Base-by-base conservation (phyloP, 2,797 vertebrate genomes). In the Sebastes diaconus region DNA sequence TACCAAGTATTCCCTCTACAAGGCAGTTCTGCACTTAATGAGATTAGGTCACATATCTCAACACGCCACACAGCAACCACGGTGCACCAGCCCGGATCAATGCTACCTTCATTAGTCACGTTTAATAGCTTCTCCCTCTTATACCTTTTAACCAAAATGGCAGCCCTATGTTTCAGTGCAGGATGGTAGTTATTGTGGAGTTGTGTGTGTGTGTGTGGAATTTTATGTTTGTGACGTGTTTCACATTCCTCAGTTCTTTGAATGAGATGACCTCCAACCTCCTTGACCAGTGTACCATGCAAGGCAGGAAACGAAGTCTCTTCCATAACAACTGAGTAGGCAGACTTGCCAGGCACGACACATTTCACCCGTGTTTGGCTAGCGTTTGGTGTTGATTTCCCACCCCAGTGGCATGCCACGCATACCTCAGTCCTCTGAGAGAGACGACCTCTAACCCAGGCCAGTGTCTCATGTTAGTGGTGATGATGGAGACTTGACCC, bases 251-350 rank as follows among this genome's bases (percentile, higher is more conserved):
- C 58, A 8, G 73, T 79, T 65, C 87, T 90, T 91, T 92, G 84
- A 95, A 90, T 79, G 86, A 84, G 87, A 58, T 91, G 90, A 93
- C 94, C 90, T 89, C 88, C 83, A 90, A 88, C 91, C 89, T 85
- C 91, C 88, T 85, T 85, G 90, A 79, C 69, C 86, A 85, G 92
- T 82, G 84, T 90, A 81, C 81, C 87, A 75, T 91, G 84, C 76
- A 71, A 79, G 64, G 79, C 87, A 92, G 87, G 83, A 93, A 93
- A 87, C 73, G 3, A 82, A 88, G 85, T 87, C 76, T 89, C 67
- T 81, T 82, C 88, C 79, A 60, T 63, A 86, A 87, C 87, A 87
- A 80, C 81, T 24, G 77, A 86, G 83, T 73, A 69, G 81, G 67
- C 84, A 75, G 77, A 75, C 79, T 90, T 61, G 63, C 74, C 79